These are phyloP conservation scores for Cephus sareptanus DNA, from an alignment of 2,888 invertebrate species.

Conservation along the genomic window DNA sequence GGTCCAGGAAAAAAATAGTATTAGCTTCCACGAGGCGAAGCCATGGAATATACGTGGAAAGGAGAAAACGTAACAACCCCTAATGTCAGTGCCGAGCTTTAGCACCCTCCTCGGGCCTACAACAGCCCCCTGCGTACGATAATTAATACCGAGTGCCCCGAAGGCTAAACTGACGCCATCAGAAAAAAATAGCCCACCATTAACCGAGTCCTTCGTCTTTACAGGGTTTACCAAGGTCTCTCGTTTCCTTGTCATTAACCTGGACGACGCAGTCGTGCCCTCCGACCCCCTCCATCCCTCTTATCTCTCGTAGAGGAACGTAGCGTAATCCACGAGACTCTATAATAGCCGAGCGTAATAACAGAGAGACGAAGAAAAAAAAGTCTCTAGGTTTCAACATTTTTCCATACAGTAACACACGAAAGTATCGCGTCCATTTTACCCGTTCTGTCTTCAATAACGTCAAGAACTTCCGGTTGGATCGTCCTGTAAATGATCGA, in stretches of 20 bases:
- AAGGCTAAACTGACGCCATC: neutral
- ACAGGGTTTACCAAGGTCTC: neutral
- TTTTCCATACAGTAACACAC: neutral
- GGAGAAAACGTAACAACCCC: neutral
- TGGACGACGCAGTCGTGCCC: neutral
- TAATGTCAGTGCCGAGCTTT: neutral
- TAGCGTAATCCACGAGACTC: neutral
- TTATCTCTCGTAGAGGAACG: neutral
- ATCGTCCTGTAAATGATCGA: neutral
- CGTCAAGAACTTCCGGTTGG: neutral
- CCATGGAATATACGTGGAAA: neutral
- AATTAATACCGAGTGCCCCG: slow-evolving; percentile 7
- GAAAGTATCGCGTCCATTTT: neutral
- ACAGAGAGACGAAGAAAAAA: neutral
- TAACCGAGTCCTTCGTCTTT: neutral
- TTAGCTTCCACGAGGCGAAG: neutral
- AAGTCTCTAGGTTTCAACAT: neutral
- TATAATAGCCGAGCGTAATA: neutral
- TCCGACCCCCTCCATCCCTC: neutral
- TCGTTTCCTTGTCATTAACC: neutral
- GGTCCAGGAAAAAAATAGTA: neutral
- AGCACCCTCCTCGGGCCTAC: neutral
- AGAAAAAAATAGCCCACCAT: neutral
- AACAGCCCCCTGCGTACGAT: neutral
- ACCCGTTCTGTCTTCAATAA: neutral